Evolutionary conservation across 2,113 vertebrate genomes (phyloP), one percentile per base, ranked within the genome.

Genomic region (Sylvilagus bachmani): DNA sequence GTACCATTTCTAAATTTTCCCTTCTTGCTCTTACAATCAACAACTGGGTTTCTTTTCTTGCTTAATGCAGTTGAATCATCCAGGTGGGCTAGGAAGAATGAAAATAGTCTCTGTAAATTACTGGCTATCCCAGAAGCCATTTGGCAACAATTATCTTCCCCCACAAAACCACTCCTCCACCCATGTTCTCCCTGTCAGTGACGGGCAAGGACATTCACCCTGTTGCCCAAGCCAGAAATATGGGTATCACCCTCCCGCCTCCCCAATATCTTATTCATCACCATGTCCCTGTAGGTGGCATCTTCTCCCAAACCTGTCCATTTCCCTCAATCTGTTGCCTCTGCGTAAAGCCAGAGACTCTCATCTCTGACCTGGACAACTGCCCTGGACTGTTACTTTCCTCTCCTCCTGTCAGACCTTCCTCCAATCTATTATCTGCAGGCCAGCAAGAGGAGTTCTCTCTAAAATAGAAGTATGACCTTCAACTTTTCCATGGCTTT

Each of bases 91-190:
- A 73, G 93, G 77, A 80, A 82, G 91, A 91, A 94, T 49, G 94
- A 84, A 97, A 96, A 95, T 94, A 80, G 79, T 70, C 85, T 94
- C 70, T 84, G 66, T 51, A 97, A 96, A 94, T 95, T 71, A 83
- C 91, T 93, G 85, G 86, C 51, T 95, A 94, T 91, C 75, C 89
- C 70, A 92, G 91, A 94, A 95, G 61, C 38, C 82, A 91, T 89
- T 90, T 86, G 90, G 93, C 71, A 95, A 73, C 66, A 96, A 96
- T 96, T 97, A 95, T 95, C 96, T 96, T 94, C 89, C 94, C 90
- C 95, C 96, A 89, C 94, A 95, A 93, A 96, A 94, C 82, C 71
- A 5, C 81, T 92, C 66, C 90, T 95, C 92, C 89, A 71, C 92
- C 90, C 88, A 77, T 91, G 91, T 95, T 93, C 95, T 90, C 25